phyloP scores from a whole-genome alignment of 2,888 invertebrate genomes.

The Lasioglossum lativentre region DNA sequence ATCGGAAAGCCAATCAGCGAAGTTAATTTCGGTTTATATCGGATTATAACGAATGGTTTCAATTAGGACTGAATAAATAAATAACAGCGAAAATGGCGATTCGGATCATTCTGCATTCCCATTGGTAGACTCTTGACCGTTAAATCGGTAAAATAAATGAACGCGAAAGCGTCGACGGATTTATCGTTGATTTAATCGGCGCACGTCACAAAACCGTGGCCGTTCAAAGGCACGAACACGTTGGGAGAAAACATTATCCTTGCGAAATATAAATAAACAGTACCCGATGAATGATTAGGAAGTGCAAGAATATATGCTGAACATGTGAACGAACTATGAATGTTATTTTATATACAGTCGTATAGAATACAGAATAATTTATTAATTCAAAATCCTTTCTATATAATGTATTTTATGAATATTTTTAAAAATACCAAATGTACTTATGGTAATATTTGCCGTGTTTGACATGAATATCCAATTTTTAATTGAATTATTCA shows the following conservation, averaged over 20 bases:
- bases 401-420: background rate
- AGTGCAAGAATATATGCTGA: background rate
- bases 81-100: conserved; percentile 7
- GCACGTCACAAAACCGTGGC: background rate
- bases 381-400: background rate
- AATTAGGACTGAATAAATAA: background rate
- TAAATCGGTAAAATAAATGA: conserved; percentile 29
- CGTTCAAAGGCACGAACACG: background rate
- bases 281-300: background rate
- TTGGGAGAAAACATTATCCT: conserved; percentile 3
- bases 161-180: conserved; percentile 3
- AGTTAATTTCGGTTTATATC: conserved; percentile 10
- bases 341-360: background rate
- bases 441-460: too few relatives aligned
- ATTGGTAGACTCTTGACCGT: conserved; percentile 18
- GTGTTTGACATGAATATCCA: background rate
- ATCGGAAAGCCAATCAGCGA: background rate
- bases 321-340: background rate
- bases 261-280: conserved; percentile 32
- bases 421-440: background rate
- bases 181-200: conserved; percentile 25
- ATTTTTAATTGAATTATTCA: background rate
- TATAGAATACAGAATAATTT: background rate
- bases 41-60: background rate
- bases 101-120: background rate